Evolutionary conservation across 2,888 invertebrate species (phyloP), one percentile per base, ranked within the genome.

Genomic region (Furcula furcula): DNA sequence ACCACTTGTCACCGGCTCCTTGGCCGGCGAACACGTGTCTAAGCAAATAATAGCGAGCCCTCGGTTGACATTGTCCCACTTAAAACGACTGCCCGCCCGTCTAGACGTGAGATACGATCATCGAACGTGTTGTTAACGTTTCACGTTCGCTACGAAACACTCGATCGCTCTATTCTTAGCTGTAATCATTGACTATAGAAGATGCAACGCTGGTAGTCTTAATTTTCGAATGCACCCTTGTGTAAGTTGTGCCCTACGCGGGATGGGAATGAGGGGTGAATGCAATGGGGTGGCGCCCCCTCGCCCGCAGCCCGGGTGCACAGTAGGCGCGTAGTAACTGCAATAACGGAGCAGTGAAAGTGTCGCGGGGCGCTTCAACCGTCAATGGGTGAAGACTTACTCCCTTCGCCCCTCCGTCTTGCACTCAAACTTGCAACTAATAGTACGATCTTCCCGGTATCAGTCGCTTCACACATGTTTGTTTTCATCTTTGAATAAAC

Each of bases 271-370:
- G 67, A 75, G 80, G 81, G 84, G 83, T 72, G 81, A 71, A 69
- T 83, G 86, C 86, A 85, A 65, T 75, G 77, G 86, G 85, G 81
- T 76, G 81, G 76, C 69, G 45, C 46, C 34, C 38, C 66, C 69
- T 71, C 73, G 65, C 63, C 51, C 65, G n/a, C 69, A 62, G 56
- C 71, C 74, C 76, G 73, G 69, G 59, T 76, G 78, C 75, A 76
- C 76, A 69, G 77, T 86, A 86, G 87, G 87, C 87, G 86, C 86
- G 85, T 85, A 87, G 85, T 87, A 79, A 79, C 84, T 85, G 87
- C 86, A 86, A 85, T 86, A 87, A 82, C 87, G 80, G 85, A 80
- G 83, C 78, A 88, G 87, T 87, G 87, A 88, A 88, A 88, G 87
- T 88, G 87, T 88, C 87, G 86, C 83, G 85, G 82, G 75, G 65